phyloP scores from a whole-genome alignment of 2,113 vertebrate genomes.

The Petromus typicus region DNA sequence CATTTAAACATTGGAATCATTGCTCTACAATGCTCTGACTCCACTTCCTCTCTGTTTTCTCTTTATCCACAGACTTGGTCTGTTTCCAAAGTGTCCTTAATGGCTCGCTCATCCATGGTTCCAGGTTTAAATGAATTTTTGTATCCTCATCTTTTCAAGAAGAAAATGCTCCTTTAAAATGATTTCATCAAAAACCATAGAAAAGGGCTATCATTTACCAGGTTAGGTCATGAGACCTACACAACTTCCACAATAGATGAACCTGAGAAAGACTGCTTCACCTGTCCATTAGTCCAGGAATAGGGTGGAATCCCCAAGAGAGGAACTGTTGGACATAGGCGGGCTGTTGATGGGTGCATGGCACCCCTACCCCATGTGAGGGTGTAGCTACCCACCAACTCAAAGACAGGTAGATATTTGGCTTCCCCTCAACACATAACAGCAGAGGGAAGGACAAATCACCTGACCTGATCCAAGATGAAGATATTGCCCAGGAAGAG shows the following conservation, averaged over 20 bases:
- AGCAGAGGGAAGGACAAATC: neutral
- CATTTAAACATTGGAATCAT: neutral
- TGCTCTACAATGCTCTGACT: neutral
- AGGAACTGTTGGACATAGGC: neutral
- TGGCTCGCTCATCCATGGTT: neutral
- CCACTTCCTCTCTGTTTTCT: neutral
- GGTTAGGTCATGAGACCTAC: neutral
- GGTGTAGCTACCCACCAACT: neutral
- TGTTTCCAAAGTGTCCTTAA: neutral
- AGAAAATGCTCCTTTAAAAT: neutral
- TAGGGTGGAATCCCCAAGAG: neutral
- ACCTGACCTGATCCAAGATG: neutral
- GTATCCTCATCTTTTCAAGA: neutral
- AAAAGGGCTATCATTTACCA: neutral
- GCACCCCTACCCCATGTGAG: neutral
- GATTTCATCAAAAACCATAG: neutral
- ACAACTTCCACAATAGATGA: neutral
- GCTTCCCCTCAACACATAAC: neutral
- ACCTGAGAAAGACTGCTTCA: neutral
- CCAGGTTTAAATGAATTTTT: neutral
- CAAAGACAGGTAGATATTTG: neutral
- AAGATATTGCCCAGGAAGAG: neutral
- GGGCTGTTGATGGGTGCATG: neutral
- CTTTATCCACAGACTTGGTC: neutral
- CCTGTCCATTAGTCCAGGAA: neutral